Conservation (phyloP, 2,888 invertebrate species). For the Vesta saturnalis region DNA sequence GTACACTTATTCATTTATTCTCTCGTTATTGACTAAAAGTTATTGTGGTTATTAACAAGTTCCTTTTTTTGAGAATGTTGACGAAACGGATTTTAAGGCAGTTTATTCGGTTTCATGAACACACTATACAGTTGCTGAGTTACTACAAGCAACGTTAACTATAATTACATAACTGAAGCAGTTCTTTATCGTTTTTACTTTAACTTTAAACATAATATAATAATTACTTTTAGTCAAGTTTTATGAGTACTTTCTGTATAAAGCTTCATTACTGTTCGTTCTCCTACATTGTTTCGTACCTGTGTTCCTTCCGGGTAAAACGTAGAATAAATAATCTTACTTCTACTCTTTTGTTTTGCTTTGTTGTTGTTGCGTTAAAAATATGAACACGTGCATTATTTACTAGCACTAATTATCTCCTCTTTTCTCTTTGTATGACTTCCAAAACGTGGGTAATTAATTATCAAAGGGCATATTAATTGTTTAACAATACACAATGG, state of each 20-base stretch:
- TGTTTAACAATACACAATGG: conserved; percentile 2
- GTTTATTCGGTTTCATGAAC: no score
- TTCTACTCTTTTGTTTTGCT: conserved; percentile 48
- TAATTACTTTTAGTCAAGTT: conserved; percentile 23
- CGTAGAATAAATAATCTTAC: conserved; percentile 52
- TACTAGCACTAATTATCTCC: conserved; percentile 48
- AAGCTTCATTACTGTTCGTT: conserved; percentile 42
- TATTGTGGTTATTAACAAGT: no score
- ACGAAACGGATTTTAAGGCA: no score
- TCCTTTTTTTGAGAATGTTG: no score
- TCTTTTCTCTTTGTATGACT: conserved; percentile 31
- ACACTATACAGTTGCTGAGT: no score
- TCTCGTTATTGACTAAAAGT: no score
- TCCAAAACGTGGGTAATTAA: conserved; percentile 28
- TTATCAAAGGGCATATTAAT: conserved; percentile 17
- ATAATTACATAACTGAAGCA: no score
- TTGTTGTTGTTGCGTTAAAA: conserved; percentile 51
- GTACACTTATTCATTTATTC: no score
- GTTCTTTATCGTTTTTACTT: no score
- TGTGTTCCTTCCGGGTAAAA: conserved; percentile 51
- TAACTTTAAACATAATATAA: conserved; percentile 5
- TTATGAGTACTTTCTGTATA: conserved; percentile 27
- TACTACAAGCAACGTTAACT: no score
- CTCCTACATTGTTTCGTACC: conserved; percentile 45
- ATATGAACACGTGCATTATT: conserved; percentile 50